phyloP scores from a whole-genome alignment of 1,140 invertebrate genomes.

The Camponotus floridanus region DNA sequence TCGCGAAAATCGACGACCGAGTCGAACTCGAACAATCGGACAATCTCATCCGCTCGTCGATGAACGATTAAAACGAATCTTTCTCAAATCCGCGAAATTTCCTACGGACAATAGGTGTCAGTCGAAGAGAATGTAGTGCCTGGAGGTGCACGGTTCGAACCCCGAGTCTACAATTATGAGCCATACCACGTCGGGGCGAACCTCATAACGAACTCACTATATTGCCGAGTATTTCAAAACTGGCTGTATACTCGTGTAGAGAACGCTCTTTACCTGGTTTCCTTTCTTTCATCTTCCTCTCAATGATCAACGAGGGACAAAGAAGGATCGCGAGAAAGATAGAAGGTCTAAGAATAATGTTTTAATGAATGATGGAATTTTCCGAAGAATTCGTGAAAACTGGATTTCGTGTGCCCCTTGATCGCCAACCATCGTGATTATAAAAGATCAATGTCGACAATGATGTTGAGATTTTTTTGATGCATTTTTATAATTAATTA shows the following conservation, averaged over 20 bases:
- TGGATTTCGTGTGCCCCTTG: constrained; percentile 47
- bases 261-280: constrained; percentile 71
- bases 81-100: constrained; percentile 62
- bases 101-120: constrained; percentile 82
- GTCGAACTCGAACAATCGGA: neutral
- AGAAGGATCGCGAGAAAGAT: neutral
- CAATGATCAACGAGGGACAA: constrained; percentile 1
- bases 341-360: constrained; percentile 68
- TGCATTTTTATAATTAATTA: constrained; percentile 14
- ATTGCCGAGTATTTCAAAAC: constrained; percentile 83
- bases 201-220: constrained; percentile 85
- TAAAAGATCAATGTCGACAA: constrained; percentile 17
- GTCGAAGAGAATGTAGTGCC: constrained; percentile 75
- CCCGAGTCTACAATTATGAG: constrained; percentile 85
- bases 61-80: neutral
- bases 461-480: constrained; percentile 8
- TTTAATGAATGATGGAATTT: constrained; percentile 67
- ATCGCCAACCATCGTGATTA: constrained; percentile 48
- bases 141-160: constrained; percentile 79
- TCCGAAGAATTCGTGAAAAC: constrained; percentile 62
- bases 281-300: constrained; percentile 24
- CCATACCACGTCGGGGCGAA: constrained; percentile 83
- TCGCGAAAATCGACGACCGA: neutral
- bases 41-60: neutral
- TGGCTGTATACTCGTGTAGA: constrained; percentile 60